phyloP scores from a whole-genome alignment of 2,113 vertebrate genomes.

The Empidonax alnorum region DNA sequence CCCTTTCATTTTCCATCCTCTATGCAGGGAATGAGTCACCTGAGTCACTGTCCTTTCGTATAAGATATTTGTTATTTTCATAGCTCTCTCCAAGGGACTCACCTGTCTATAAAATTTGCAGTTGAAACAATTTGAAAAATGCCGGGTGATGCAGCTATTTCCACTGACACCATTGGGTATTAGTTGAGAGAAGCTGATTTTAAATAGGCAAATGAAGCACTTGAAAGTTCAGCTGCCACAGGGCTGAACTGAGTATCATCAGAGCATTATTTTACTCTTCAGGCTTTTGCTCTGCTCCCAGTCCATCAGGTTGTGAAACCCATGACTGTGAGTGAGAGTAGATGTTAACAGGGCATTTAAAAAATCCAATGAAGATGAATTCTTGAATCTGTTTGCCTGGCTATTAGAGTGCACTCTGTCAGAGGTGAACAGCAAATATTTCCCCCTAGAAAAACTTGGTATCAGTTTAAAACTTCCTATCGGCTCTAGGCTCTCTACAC shows the following conservation, averaged over 20 bases:
- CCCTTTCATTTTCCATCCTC: conserved; percentile 58
- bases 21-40: conserved; percentile 21
- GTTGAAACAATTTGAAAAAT: conserved; percentile 9
- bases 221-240: not conserved
- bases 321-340: not conserved
- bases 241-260: not conserved
- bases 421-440: not conserved
- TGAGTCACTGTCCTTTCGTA: conserved; percentile 6
- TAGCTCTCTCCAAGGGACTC: not conserved
- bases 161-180: not conserved
- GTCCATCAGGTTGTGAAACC: not conserved
- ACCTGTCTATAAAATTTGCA: conserved; percentile 2
- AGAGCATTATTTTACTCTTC: not conserved
- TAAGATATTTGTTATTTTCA: conserved; percentile 45
- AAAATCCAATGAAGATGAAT: not conserved
- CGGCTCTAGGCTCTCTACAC: not conserved
- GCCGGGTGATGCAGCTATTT: not conserved
- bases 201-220: not conserved
- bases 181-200: not conserved
- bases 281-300: not conserved
- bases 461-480: not conserved
- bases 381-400: not conserved
- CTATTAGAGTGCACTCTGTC: not conserved
- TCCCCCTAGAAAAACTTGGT: not conserved
- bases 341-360: not conserved